phyloP scores from a whole-genome alignment of 1,140 invertebrate species.

The Lasioglossum baleicum region DNA sequence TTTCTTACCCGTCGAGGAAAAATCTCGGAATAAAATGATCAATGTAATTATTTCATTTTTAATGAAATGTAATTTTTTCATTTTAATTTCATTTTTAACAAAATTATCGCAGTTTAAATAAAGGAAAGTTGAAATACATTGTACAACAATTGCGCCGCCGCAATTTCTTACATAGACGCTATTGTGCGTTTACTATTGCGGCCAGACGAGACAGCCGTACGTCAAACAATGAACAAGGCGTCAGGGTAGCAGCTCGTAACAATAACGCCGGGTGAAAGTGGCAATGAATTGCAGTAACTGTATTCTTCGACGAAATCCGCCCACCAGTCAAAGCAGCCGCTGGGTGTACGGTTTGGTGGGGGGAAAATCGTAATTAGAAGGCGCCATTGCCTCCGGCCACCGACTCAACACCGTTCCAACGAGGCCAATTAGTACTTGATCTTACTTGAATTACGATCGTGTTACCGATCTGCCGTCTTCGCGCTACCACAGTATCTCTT shows the following conservation, averaged over 20 bases:
- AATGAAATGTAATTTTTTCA: no score
- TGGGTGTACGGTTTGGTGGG: no score
- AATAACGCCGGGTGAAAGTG: conserved; percentile 20
- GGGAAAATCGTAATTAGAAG: conserved; percentile 68
- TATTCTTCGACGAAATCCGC: conserved; percentile 53
- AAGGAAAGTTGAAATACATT: no score
- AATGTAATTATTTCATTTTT: no score
- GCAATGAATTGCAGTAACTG: conserved; percentile 34
- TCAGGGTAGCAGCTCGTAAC: background rate
- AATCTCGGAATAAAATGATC: no score
- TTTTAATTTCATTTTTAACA: no score
- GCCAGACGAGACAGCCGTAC: background rate
- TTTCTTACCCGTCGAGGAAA: no score
- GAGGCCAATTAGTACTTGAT: conserved; percentile 74
- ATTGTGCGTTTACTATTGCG: no score
- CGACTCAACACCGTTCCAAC: conserved; percentile 56
- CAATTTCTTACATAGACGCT: no score
- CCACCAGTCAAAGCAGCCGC: conserved; percentile 20
- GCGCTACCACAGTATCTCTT: conserved; percentile 13
- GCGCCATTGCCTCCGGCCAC: conserved; percentile 54
- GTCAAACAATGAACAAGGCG: conserved; percentile 3
- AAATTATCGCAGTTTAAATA: no score
- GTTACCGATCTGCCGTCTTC: conserved; percentile 53
- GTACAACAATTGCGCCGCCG: no score
- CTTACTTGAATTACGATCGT: conserved; percentile 69